Percentiles rank a stretch among this genome's conserved stretches.
Conservation (phyloP, 2,797 vertebrate genomes). For the Acanthornis magna region DNA sequence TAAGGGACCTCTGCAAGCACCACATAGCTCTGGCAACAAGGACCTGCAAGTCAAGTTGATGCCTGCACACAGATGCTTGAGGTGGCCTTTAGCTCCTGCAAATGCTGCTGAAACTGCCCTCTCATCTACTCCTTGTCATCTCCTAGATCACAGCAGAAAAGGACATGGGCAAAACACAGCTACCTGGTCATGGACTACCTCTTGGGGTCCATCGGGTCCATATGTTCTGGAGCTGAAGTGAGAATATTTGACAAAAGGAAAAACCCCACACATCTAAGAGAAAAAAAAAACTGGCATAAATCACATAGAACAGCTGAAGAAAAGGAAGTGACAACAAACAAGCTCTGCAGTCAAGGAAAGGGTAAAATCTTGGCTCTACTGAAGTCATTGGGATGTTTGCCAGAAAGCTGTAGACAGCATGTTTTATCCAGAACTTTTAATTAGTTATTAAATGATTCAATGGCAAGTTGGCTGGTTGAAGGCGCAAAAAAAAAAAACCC, state of each 20-base stretch:
- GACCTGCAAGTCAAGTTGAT: neutral
- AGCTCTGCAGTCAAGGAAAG: slow-evolving; percentile 30
- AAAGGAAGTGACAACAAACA: slow-evolving; percentile 10
- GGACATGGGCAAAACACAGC: neutral
- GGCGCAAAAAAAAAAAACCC: neutral
- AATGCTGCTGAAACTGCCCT: neutral
- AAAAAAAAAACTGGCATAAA: neutral
- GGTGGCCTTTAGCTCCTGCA: neutral
- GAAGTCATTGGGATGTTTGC: slow-evolving; percentile 6
- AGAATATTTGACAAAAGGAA: neutral
- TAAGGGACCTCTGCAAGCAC: neutral
- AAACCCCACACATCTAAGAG: neutral
- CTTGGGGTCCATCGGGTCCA: neutral
- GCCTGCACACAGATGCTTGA: neutral
- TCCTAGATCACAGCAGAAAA: neutral
- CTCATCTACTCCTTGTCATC: neutral
- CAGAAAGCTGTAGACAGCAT: slow-evolving; percentile 38
- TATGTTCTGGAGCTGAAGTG: neutral
- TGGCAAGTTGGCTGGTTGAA: slow-evolving; percentile 32
- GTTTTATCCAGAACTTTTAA: slow-evolving; percentile 59
- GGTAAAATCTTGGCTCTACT: slow-evolving; percentile 21
- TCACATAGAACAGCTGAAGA: neutral
- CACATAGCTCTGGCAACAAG: neutral
- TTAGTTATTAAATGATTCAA: slow-evolving; percentile 54
- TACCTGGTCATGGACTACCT: neutral